Conservation (phyloP, 2,113 vertebrate species). For the Myiozetetes cayanensis region DNA sequence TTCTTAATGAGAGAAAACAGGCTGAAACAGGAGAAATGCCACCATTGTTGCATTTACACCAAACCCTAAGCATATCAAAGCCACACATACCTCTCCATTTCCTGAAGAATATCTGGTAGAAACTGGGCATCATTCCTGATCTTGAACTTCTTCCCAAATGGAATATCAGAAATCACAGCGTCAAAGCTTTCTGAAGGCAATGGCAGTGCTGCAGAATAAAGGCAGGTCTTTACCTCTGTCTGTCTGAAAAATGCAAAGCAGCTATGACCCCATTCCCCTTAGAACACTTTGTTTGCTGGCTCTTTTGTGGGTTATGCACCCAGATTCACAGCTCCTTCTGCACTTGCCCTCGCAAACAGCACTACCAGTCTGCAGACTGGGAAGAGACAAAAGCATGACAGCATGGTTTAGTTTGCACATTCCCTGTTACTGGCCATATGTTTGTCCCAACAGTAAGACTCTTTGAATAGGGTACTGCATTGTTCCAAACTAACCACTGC, state of each 20-base stretch:
- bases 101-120: conserved; percentile 78
- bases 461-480: background rate
- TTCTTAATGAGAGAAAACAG: background rate
- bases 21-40: too few species aligned
- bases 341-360: background rate
- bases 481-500: background rate
- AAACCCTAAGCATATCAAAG: background rate
- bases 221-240: background rate
- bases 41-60: background rate
- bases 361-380: background rate
- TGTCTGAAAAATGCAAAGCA: background rate
- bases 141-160: conserved; percentile 92
- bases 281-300: background rate
- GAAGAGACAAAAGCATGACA: background rate
- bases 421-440: background rate
- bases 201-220: conserved; percentile 76
- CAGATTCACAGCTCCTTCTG: background rate
- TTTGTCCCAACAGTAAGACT: background rate
- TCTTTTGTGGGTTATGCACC: rapidly evolving
- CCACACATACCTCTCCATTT: conserved; percentile 85
- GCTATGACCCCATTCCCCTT: background rate
- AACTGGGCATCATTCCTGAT: conserved; percentile 70
- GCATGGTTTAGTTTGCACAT: rapidly evolving
- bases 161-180: conserved; percentile 86
- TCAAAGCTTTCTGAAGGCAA: conserved; percentile 80